Evolutionary conservation across 2,888 invertebrate genomes (phyloP).

Genomic region (Hypercompe scribonia): DNA sequence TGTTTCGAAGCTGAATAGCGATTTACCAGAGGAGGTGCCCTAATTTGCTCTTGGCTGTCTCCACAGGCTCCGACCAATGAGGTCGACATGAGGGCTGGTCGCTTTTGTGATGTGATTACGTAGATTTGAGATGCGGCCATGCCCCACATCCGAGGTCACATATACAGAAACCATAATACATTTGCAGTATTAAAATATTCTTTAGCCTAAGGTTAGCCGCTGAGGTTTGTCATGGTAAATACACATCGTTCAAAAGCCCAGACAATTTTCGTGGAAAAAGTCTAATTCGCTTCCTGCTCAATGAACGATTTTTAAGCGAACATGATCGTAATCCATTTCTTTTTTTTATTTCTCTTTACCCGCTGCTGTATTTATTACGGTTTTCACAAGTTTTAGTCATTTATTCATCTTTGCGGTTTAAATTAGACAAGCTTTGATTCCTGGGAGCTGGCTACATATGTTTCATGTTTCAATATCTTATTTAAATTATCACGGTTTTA

Average conservation of each 20-base stretch:
- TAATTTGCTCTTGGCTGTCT: no score
- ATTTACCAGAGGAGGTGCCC: no score
- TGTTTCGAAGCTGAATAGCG: no score
- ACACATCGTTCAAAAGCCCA: background rate
- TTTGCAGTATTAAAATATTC: background rate
- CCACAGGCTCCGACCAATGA: no score
- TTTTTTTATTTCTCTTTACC: background rate
- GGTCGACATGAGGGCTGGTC: no score
- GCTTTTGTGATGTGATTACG: no score
- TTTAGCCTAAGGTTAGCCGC: background rate
- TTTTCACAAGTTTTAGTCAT: background rate
- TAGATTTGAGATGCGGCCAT: no score
- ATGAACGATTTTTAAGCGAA: background rate
- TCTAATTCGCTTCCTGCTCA: background rate
- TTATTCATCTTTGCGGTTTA: background rate
- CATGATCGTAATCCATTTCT: background rate
- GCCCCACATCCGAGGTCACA: no score
- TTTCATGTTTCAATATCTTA: no score
- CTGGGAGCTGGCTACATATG: no score
- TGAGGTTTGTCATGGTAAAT: background rate
- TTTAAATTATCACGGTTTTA: no score
- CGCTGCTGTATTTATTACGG: background rate
- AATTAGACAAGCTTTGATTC: background rate
- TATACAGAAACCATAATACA: background rate
- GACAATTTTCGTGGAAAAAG: background rate